Evolutionary conservation across 2,113 vertebrate species (phyloP), one percentile per base, ranked within the genome.

Genomic region (Erythrolamprus reginae): DNA sequence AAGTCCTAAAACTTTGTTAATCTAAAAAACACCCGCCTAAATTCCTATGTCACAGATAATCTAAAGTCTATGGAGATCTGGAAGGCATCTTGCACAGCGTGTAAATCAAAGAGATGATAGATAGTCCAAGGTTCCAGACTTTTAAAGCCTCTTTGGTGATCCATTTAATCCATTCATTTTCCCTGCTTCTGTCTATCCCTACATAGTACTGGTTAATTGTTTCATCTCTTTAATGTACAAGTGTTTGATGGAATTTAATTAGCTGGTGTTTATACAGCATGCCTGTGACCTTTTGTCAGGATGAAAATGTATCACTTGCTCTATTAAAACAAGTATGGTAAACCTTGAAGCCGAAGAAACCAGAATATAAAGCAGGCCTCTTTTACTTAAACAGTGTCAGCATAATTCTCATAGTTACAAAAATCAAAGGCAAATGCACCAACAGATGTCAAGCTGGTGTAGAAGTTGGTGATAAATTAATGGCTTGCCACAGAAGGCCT

Each of bases 171-270:
- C 65, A 48, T 77, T 90, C 58, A 45, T 90, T 89, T 52, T 92
- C 3, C 91, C 88, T 88, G 23, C 2, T 86, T 92, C 38, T 0
- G 89, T 93, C 91, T 89, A n/a, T 90, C 91, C 87, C 94, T 15
- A 55, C 5, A 89, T 0, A 0, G 12, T 47, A 61, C 1, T 86
- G 21, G 84, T 33, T 90, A 84, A 92, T 58, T 89, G 12, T 3
- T 47, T 38, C 88, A 82, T 42, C 21, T 50, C 77, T 89, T 83
- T 89, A 89, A 21, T 38, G 48, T 12, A 51, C 58, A 91, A 92
- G 90, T 33, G 50, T 1, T 1, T 58, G 90, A 87, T 93, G 33
- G 93, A 58, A 91, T 12, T 89, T 90, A 89, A 88, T 83, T 86
- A 86, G 82, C n/a, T 91, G 51, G 17, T n/a, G 84, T 91, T 82